Evolutionary conservation across 2,113 vertebrate genomes (phyloP), one percentile per base, ranked within the genome.

Genomic region (Hippocampus barbouri): DNA sequence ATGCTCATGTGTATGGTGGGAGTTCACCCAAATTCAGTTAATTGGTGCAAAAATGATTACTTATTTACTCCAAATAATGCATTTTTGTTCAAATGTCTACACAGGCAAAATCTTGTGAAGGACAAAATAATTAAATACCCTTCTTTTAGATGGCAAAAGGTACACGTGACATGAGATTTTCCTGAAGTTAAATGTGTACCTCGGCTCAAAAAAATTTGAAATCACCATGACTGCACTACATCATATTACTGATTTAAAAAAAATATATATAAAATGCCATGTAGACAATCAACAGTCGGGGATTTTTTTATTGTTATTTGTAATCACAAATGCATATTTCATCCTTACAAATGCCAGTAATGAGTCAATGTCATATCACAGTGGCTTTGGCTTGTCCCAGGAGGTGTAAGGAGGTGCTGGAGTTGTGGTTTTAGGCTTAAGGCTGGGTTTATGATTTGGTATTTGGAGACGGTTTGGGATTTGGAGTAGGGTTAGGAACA

Each of bases 371-470:
- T 77, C 59, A 82, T 43, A 73, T 69, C 68, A 73, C 34, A 76
- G 59, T 47, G 60, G 45, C 66, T 87, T 88, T 65, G 85, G 79
- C 71, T 79, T 79, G 85, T 72, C 69, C 73, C 80, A 70, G 73
- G 49, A 38, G 72, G 69, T 60, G 80, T 38, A n/a, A 45, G 73
- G 79, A 68, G 83, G 75, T 69, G 72, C 62, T 66, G 79, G 76
- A 72, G 65, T 60, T 76, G 66, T 74, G 86, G 84, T 89, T 80
- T 88, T 84, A 72, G 79, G 73, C 10, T 76, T 83, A 27, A 74
- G 85, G 53, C 40, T 84, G 76, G 79, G 86, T 77, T 81, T 83
- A 53, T 75, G 86, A 23, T 84, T 81, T 65, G 67, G 80, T 92
- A 80, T 83, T 77, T 5, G 88, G 78, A 43, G 70, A 61, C n/a